phyloP scores from a whole-genome alignment of 2,888 invertebrate genomes.

The Agapostemon virescens region DNA sequence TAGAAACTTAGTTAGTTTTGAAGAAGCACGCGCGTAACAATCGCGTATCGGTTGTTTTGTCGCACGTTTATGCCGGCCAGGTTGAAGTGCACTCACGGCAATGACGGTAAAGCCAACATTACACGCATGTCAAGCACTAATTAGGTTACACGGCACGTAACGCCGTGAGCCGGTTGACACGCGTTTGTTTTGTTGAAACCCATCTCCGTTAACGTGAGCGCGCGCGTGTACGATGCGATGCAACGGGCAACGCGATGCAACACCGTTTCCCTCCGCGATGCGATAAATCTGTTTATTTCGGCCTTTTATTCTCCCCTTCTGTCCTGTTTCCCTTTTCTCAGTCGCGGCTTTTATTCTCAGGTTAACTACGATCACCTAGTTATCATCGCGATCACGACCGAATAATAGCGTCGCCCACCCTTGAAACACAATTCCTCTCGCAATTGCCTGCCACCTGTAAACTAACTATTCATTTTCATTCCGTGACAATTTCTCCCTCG shows the following conservation, averaged over 20 bases:
- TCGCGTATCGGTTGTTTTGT: constrained; percentile 15
- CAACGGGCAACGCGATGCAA: background rate
- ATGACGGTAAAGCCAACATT: constrained; percentile 49
- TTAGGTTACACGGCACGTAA: constrained; percentile 59
- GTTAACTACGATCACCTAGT: constrained; percentile 11
- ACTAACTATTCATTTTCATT: background rate
- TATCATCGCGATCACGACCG: background rate
- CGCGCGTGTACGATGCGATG: background rate
- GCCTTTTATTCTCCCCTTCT: constrained; percentile 3
- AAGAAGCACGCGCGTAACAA: background rate
- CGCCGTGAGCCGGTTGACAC: constrained; percentile 26
- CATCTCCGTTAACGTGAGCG: constrained; percentile 15
- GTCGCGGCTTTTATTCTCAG: constrained; percentile 1
- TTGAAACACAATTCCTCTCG: background rate
- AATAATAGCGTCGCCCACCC: background rate
- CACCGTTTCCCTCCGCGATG: background rate
- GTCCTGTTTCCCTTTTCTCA: background rate
- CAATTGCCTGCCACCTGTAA: background rate
- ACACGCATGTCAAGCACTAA: constrained; percentile 52
- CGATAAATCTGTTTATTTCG: constrained; percentile 38
- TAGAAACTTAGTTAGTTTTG: background rate
- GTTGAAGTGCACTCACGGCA: constrained; percentile 31
- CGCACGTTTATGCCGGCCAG: constrained; percentile 23
- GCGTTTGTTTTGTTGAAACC: constrained; percentile 43
- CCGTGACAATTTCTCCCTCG: background rate